Evolutionary conservation across 2,113 vertebrate genomes (phyloP), one percentile per base, ranked within the genome.

Genomic region (Holacanthus passer): DNA sequence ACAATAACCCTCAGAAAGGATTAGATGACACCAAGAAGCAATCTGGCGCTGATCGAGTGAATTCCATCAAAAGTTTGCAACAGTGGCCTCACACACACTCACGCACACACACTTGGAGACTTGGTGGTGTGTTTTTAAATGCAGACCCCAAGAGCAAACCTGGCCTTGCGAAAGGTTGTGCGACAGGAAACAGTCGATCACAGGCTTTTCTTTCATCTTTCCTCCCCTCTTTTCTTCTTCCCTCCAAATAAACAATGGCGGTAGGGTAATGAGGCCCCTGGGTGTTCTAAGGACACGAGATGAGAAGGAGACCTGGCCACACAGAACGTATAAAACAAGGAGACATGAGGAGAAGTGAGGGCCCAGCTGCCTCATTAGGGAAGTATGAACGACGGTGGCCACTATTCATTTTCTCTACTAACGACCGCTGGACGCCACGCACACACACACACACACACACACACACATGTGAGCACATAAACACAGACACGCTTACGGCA

Each of bases 241-340:
- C 85, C 53, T 73, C 37, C 91, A 91, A 92, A 93, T 91, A 94
- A 94, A 94, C 93, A 94, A 87, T 79, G 77, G 78, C 55, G 77
- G 83, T 66, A 77, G 77, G 78, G 84, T 93, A 94, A 95, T 92
- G 92, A 92, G 93, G 78, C 93, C 85, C 86, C 84, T 69, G 91
- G 89, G 92, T 89, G 88, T 87, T 90, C 81, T 87, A 67, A 90
- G 86, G 89, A 92, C 88, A 84, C 7, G 70, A 87, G 89, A 94
- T 90, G 86, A 92, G 86, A 93, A 63, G 89, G 84, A 86, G 88
- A 81, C 83, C 81, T 63, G 90, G 90, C 90, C 91, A 89, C 90
- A 94, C 88, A 88, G 73, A 89, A 79, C 9, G 59, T 72, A 87
- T 82, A 87, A 84, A 92, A 86, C 72, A 56, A 75, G 69, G 59